A percentile compares a stretch with the other conserved stretches of the same genome.
These are phyloP conservation scores for Anniella stebbinsi DNA, from an alignment of 2,797 vertebrate genomes.

Conservation along the genomic window DNA sequence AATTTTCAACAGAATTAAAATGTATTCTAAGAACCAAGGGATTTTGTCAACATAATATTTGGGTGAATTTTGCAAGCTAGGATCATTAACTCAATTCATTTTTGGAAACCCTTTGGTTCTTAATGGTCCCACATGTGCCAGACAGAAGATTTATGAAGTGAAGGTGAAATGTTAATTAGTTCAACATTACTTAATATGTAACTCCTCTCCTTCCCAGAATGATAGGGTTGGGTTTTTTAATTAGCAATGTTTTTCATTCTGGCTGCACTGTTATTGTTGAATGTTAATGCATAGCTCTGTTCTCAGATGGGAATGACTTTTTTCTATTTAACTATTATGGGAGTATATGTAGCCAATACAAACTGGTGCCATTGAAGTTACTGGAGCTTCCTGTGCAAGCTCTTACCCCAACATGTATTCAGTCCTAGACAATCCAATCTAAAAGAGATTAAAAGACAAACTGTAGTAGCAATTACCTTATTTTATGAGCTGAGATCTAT, in stretches of 20 bases:
- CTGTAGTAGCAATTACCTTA: constrained; percentile 81
- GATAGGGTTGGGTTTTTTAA: constrained; percentile 65
- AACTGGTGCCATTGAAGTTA: constrained; percentile 2
- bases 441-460: constrained; percentile 74
- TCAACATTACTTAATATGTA: constrained; percentile 68
- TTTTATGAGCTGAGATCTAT: constrained; percentile 84
- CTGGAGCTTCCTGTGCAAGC: background rate
- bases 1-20: constrained; percentile 57
- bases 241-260: constrained; percentile 62
- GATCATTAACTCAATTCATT: constrained; percentile 57
- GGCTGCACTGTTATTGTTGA: constrained; percentile 60
- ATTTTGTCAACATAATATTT: constrained; percentile 50
- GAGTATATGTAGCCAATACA: constrained; percentile 50
- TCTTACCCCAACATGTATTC: constrained; percentile 57
- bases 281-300: constrained; percentile 65
- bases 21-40: constrained; percentile 68
- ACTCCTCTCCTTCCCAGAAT: constrained; percentile 64
- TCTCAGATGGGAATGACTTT: constrained; percentile 73
- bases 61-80: constrained; percentile 37
- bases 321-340: constrained; percentile 68
- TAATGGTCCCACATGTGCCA: constrained; percentile 52
- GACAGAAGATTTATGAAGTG: constrained; percentile 53
- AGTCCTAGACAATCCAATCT: constrained; percentile 71
- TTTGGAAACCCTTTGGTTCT: constrained; percentile 38
- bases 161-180: constrained; percentile 65